Percentiles rank a stretch among this genome's conserved stretches.
Conservation (phyloP, 2,888 invertebrate species). For the Hyposoter dolosus region DNA sequence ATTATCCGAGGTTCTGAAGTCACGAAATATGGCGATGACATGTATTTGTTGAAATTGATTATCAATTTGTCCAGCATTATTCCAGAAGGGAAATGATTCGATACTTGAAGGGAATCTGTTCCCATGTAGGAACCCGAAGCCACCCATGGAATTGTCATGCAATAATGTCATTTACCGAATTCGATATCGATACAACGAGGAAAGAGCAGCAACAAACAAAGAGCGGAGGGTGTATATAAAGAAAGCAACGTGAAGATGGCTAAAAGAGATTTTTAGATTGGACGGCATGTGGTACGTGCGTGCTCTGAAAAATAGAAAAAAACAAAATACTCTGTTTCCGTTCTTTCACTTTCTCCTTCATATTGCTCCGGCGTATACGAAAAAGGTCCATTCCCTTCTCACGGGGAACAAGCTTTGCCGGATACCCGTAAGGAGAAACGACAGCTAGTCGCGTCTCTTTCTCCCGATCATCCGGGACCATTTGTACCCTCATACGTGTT, state of each 20-base stretch:
- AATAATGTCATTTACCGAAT: conserved; percentile 23
- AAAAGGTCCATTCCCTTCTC: conserved; percentile 60
- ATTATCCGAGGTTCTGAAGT: conserved; percentile 55
- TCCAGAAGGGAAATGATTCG: neutral
- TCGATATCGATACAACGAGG: conserved; percentile 38
- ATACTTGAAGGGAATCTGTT: neutral
- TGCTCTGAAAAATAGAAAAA: conserved; percentile 61
- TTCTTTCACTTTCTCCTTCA: conserved; percentile 51
- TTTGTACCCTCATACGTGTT: conserved; percentile 76
- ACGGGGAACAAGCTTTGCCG: conserved; percentile 68
- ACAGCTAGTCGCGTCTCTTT: conserved; percentile 37
- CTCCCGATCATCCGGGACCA: conserved; percentile 69
- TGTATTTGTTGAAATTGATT: conserved; percentile 6
- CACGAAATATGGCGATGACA: conserved; percentile 40
- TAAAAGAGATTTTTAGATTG: conserved; percentile 73
- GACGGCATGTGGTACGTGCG: conserved; percentile 72
- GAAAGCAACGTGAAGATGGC: conserved; percentile 20
- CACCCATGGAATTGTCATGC: neutral
- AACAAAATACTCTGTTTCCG: conserved; percentile 65
- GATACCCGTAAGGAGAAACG: conserved; percentile 38
- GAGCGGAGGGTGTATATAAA: neutral
- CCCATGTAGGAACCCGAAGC: neutral
- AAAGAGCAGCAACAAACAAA: conserved; percentile 30
- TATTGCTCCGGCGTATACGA: conserved; percentile 28
- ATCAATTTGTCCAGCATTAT: neutral